phyloP scores from a whole-genome alignment of 2,797 vertebrate genomes.

The Balearica regulorum region DNA sequence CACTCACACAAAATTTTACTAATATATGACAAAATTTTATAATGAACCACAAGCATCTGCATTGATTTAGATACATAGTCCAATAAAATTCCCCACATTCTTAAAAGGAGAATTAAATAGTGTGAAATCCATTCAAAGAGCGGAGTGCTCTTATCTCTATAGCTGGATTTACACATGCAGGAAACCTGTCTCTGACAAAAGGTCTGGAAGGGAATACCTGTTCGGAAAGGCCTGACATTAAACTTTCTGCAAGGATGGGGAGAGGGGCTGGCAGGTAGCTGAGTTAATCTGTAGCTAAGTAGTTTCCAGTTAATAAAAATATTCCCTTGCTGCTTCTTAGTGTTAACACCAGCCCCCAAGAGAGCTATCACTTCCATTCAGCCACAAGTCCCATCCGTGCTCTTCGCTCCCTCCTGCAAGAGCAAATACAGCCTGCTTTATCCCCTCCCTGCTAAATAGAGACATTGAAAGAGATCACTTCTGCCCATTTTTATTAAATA shows the following conservation, averaged over 20 bases:
- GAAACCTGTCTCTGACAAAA: not conserved
- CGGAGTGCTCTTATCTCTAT: not conserved
- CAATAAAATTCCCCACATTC: not conserved
- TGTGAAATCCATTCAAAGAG: not conserved
- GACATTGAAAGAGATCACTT: not conserved
- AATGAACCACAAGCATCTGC: not conserved
- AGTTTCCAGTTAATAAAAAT: not conserved
- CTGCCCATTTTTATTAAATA: slow-evolving; percentile 2
- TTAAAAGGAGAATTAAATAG: not conserved
- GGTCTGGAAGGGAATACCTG: not conserved
- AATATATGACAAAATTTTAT: not conserved
- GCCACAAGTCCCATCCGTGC: fast-evolving
- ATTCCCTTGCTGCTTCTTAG: not conserved
- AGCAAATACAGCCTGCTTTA: not conserved
- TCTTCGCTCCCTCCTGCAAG: not conserved
- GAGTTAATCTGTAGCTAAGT: not conserved
- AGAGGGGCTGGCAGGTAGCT: not conserved
- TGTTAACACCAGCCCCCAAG: not conserved
- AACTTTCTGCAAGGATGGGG: not conserved
- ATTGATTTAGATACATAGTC: not conserved
- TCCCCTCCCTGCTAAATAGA: not conserved
- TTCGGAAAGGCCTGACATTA: not conserved
- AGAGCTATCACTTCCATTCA: not conserved
- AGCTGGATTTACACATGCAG: not conserved
- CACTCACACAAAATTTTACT: not conserved